Percentiles rank a stretch among this genome's conserved stretches.
phyloP scores from a whole-genome alignment of 2,888 invertebrate species.

The Sphaerophoria taeniata region DNA sequence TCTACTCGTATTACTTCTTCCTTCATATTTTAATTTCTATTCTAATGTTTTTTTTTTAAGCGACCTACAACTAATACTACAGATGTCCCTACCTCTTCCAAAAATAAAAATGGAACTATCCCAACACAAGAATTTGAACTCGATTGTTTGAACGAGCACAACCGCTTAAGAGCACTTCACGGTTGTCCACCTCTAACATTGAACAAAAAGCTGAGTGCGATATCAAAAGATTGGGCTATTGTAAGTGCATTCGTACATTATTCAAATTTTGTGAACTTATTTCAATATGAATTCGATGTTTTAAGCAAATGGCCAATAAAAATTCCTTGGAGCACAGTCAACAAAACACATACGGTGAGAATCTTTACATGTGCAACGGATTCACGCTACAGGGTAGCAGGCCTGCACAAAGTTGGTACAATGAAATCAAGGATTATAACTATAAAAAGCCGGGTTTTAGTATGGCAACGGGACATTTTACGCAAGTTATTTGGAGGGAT shows the following conservation, averaged over 20 bases:
- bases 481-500: conserved; percentile 93
- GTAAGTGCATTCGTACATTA: conserved; percentile 76
- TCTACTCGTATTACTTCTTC: too few relatives aligned
- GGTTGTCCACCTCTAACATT: conserved; percentile 87
- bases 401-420: conserved; percentile 92
- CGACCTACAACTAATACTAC: background rate
- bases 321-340: conserved; percentile 88
- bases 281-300: background rate
- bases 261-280: too few relatives aligned
- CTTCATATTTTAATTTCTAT: too few relatives aligned
- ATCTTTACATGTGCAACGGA: conserved; percentile 91
- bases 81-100: too few relatives aligned
- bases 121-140: conserved; percentile 62
- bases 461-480: conserved; percentile 90
- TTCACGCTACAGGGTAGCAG: conserved; percentile 87
- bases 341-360: conserved; percentile 91
- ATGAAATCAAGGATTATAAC: conserved; percentile 88
- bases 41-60: too few relatives aligned
- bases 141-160: conserved; percentile 84
- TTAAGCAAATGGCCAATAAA: conserved; percentile 78
- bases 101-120: background rate
- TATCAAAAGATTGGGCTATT: conserved; percentile 90
- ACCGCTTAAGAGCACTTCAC: conserved; percentile 88
- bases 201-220: conserved; percentile 86
- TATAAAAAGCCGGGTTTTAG: conserved; percentile 87